phyloP scores from a whole-genome alignment of 2,113 vertebrate genomes.

The Callipepla californica region DNA sequence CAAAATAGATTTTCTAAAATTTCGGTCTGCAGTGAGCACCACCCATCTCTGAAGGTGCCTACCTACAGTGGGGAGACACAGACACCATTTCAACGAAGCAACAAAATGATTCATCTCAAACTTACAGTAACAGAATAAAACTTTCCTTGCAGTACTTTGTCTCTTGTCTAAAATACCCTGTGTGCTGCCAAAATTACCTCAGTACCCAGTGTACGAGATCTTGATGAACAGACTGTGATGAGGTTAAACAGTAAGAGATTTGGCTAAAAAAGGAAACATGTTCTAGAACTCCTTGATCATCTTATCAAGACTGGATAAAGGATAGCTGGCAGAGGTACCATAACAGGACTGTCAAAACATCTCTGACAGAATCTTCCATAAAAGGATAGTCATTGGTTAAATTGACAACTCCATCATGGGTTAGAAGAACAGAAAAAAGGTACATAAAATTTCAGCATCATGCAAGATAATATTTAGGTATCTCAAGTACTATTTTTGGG shows the following conservation, averaged over 20 bases:
- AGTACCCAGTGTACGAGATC: not conserved
- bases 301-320: not conserved
- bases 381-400: not conserved
- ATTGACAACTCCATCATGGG: not conserved
- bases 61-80: not conserved
- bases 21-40: not conserved
- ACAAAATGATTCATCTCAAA: not conserved
- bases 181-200: constrained; percentile 19
- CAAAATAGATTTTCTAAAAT: not conserved
- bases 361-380: not conserved
- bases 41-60: not conserved
- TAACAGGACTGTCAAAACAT: not conserved
- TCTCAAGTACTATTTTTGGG: not conserved
- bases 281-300: constrained; percentile 24
- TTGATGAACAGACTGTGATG: constrained; percentile 16
- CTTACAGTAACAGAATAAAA: not conserved
- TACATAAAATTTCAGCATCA: not conserved
- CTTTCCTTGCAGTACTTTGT: constrained; percentile 5
- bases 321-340: not conserved
- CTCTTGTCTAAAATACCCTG: not conserved
- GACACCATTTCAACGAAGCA: not conserved
- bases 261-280: constrained; percentile 35
- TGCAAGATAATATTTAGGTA: not conserved
- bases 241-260: constrained; percentile 17
- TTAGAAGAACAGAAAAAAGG: not conserved